phyloP scores from a whole-genome alignment of 2,888 invertebrate species.

The Drosophila infuscata region DNA sequence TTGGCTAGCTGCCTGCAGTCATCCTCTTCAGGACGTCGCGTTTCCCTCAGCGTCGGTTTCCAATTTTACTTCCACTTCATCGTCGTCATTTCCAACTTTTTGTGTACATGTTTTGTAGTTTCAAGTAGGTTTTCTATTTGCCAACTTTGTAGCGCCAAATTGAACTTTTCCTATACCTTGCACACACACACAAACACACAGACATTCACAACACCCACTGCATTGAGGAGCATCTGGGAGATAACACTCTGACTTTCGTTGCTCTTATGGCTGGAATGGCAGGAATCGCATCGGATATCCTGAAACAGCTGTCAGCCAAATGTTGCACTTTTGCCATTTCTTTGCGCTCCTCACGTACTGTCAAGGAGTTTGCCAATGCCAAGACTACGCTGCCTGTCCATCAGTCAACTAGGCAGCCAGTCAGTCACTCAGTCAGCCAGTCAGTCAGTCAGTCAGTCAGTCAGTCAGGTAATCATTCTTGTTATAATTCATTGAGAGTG shows the following conservation, averaged over 20 bases:
- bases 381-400: slow-evolving; percentile 25
- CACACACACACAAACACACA: slow-evolving; percentile 14
- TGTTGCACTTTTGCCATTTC: slow-evolving; percentile 47
- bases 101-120: slow-evolving; percentile 65
- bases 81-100: slow-evolving; percentile 39
- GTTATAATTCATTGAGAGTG: slow-evolving; percentile 42
- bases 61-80: slow-evolving; percentile 1
- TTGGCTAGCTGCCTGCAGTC: slow-evolving; percentile 50
- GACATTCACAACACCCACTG: slow-evolving; percentile 9
- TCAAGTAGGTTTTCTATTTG: slow-evolving; percentile 65
- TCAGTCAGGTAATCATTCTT: slow-evolving; percentile 19
- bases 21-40: background rate
- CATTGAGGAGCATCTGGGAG: slow-evolving; percentile 22
- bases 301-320: slow-evolving; percentile 73
- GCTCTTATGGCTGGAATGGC: slow-evolving; percentile 36
- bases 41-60: background rate
- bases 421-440: no score
- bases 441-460: slow-evolving; percentile 1
- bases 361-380: slow-evolving; percentile 45
- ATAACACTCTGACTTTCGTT: slow-evolving; percentile 61
- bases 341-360: slow-evolving; percentile 21
- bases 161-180: slow-evolving; percentile 69
- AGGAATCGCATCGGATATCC: slow-evolving; percentile 39
- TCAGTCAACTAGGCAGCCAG: slow-evolving; percentile 2
- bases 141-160: slow-evolving; percentile 79